Conservation (phyloP, 2,113 vertebrate genomes). For the Raja brachyura region DNA sequence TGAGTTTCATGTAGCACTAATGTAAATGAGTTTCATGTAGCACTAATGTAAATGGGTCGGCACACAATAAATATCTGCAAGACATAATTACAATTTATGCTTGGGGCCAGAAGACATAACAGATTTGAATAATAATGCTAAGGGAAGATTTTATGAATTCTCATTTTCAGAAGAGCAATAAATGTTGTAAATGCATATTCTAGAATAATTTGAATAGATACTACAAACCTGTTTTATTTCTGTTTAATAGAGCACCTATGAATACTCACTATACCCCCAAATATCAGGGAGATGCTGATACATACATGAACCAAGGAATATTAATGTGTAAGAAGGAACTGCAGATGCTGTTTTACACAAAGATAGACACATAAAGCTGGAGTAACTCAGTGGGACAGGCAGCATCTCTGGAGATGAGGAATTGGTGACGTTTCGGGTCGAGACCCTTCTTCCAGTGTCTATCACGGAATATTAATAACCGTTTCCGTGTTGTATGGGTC, state of each 20-base stretch:
- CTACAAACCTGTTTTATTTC: background rate
- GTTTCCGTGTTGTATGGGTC: no score
- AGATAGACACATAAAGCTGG: no score
- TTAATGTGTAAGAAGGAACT: no score
- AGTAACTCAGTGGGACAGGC: no score
- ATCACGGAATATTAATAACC: no score
- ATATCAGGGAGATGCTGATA: background rate
- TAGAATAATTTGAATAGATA: background rate
- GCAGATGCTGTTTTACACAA: no score
- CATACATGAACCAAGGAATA: background rate
- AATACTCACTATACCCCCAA: background rate
- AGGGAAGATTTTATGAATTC: background rate
- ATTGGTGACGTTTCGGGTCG: no score
- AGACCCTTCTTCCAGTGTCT: no score
- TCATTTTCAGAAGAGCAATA: constrained; percentile 1
- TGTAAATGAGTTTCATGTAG: no score
- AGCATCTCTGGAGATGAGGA: no score
- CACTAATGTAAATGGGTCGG: no score
- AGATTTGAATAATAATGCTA: background rate
- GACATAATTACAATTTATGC: background rate
- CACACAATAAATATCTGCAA: background rate
- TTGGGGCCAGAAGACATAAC: background rate
- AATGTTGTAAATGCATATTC: background rate
- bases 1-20: no score
- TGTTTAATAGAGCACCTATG: background rate